Base-by-base conservation (phyloP, 64 coral and sea anemone species). In the Pachyseris speciosa region DNA sequence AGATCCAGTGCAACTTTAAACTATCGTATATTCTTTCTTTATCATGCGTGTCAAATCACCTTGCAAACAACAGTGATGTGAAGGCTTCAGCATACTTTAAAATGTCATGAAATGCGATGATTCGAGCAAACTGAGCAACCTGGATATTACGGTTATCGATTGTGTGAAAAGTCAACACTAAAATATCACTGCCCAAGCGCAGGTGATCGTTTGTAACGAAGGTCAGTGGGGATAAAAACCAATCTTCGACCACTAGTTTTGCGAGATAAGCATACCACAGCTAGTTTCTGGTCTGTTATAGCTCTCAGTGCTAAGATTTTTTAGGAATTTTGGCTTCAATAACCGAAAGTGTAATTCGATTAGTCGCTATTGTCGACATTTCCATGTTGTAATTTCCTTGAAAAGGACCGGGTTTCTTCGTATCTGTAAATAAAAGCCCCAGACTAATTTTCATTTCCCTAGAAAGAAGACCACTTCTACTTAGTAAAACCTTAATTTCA, bases 391-490 rank as follows among this genome's bases (percentile, higher is more conserved):
- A 34, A 85, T 65, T 85, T 65, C 53, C 81, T 44, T 51, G 20
- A 85, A 65, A 67, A 19, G 10, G 4, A 37, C 1, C 22, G 31
- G 32, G 37, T 12, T 27, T 33, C 32, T 68, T 68, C 26, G 0
- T 30, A n/a, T 1, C 65, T 11, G 65, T 16, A 3, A 34, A 33
- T 30, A 68, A 68, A 34, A 68, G 27, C 27, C 30, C 65, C 27
- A 68, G 10, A 68, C 65, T 7, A 33, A 33, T 68, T 68, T 68
- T 33, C 10, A n/a, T 84, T 19, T 84, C 32, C 58, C 65, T 39
- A 19, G 65, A 84, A 84, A 37, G 27, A 84, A 19, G 17, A 84
- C 37, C 38, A 84, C 27, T 22, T 84, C 80, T 57, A 39, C 80
- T 68, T 16, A 33, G 9, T n/a, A 68, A 33, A 33, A 33, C 28